Conservation (phyloP, 2,888 invertebrate genomes). For the Agrochola lychnidis region DNA sequence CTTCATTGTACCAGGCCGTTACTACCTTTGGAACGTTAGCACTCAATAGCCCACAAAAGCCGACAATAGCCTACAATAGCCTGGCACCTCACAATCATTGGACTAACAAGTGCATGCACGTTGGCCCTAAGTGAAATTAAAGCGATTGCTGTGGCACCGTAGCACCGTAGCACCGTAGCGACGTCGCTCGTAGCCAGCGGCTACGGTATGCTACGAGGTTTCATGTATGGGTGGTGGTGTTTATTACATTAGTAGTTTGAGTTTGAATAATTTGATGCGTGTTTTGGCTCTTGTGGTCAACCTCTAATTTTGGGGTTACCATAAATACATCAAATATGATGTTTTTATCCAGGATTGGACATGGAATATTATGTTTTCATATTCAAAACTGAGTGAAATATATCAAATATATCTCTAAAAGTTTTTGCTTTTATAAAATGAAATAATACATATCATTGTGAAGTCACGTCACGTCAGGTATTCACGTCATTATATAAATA, state of each 20-base stretch:
- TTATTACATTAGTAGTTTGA: conserved; percentile 22
- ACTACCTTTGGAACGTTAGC: conserved; percentile 22
- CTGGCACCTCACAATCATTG: conserved; percentile 42
- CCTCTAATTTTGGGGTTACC: not conserved
- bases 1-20: conserved; percentile 11
- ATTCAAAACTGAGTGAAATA: not conserved
- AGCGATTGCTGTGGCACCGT: conserved; percentile 55
- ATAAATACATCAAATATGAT: not conserved
- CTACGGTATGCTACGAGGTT: conserved; percentile 48
- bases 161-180: conserved; percentile 43
- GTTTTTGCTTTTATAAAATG: not conserved
- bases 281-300: not conserved
- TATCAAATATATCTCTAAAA: not conserved
- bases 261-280: conserved; percentile 36
- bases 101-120: conserved; percentile 49
- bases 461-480: not conserved
- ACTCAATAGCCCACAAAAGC: conserved; percentile 5
- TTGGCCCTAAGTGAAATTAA: conserved; percentile 53
- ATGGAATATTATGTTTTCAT: not conserved
- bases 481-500: not conserved
- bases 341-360: not conserved
- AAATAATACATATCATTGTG: not conserved
- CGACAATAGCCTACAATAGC: conserved; percentile 23
- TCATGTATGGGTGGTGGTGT: conserved; percentile 13
- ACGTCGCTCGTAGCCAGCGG: conserved; percentile 62